phyloP scores from a whole-genome alignment of 2,797 vertebrate genomes.

The Eremophila alpestris region DNA sequence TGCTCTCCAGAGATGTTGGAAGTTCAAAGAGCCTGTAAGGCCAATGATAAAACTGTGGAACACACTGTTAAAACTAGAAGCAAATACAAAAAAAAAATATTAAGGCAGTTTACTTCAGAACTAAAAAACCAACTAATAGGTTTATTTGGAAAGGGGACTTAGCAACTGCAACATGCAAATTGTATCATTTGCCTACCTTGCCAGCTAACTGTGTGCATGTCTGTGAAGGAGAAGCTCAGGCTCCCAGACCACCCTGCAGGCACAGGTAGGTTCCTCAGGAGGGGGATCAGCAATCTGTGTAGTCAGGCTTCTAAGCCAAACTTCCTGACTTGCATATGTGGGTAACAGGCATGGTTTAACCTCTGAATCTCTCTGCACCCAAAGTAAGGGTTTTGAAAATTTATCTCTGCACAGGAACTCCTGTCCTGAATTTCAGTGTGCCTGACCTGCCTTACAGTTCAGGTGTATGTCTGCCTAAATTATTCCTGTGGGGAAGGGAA shows the following conservation, averaged over 20 bases:
- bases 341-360: not conserved
- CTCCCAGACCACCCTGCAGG: not conserved
- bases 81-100: not conserved
- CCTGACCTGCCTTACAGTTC: not conserved
- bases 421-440: not conserved
- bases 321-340: not conserved
- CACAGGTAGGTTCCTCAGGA: not conserved
- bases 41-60: not conserved
- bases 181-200: not conserved
- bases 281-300: not conserved
- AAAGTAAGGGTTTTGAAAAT: not conserved
- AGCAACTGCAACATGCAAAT: not conserved
- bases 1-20: not conserved
- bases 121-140: not conserved
- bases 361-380: rapidly evolving
- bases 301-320: not conserved
- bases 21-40: not conserved
- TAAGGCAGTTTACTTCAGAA: not conserved
- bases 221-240: not conserved
- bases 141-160: not conserved
- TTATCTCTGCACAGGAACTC: not conserved
- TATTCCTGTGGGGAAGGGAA: not conserved
- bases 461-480: not conserved
- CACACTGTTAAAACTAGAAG: not conserved
- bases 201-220: not conserved